Percentiles rank a stretch among this genome's conserved stretches.
phyloP scores from a whole-genome alignment of 2,113 vertebrate species.

The Microtus oregoni region DNA sequence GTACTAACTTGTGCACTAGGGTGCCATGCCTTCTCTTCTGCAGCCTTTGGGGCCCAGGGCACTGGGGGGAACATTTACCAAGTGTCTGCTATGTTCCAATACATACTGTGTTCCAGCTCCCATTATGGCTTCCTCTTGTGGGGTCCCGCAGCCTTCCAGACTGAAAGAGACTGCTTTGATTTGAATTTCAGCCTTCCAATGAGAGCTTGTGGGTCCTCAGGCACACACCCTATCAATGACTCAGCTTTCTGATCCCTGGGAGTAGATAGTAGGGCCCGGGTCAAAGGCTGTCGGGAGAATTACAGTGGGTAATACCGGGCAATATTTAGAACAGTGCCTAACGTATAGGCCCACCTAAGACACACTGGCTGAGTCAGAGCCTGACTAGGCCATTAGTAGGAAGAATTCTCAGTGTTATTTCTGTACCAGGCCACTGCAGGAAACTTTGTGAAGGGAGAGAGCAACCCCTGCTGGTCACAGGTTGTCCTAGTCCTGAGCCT shows the following conservation, averaged over 20 bases:
- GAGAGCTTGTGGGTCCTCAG: not conserved
- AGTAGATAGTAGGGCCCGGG: not conserved
- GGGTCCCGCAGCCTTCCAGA: not conserved
- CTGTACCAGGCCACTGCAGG: not conserved
- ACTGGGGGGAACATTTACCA: not conserved
- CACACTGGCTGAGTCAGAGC: not conserved
- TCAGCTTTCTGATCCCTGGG: not conserved
- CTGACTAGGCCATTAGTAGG: not conserved
- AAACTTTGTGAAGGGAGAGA: not conserved
- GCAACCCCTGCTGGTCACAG: constrained; percentile 60
- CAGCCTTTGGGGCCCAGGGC: not conserved
- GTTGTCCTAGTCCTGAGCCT: not conserved
- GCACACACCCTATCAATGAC: not conserved
- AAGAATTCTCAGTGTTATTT: not conserved
- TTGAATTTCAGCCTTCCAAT: not conserved
- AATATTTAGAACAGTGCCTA: not conserved
- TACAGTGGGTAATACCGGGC: not conserved
- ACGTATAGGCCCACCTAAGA: not conserved
- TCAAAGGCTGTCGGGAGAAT: not conserved
- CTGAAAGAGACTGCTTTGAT: not conserved
- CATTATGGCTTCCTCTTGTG: not conserved
- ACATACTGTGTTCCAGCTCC: not conserved
- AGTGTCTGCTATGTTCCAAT: not conserved
- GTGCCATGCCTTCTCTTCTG: not conserved
- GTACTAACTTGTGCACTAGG: not conserved